Conservation (phyloP, 2,888 invertebrate species). For the Meloe dianella region DNA sequence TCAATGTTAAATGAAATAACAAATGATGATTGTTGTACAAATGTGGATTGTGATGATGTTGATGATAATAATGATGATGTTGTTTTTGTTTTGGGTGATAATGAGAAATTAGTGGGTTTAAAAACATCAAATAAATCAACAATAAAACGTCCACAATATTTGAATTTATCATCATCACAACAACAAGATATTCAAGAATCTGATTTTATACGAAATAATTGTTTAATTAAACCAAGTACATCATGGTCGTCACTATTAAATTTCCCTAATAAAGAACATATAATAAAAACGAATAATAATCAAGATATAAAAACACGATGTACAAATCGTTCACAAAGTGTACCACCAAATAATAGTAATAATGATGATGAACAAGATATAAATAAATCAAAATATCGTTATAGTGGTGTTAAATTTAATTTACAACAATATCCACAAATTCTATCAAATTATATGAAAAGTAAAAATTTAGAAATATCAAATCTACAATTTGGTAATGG, state of each 20-base stretch:
- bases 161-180: background rate
- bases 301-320: constrained; percentile 18
- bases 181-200: too few relatives aligned
- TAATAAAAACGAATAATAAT: constrained; percentile 17
- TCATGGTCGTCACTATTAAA: constrained; percentile 41
- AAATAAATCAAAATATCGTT: constrained; percentile 60
- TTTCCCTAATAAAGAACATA: constrained; percentile 4
- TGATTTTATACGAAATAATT: too few relatives aligned
- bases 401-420: constrained; percentile 76
- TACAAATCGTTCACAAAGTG: constrained; percentile 49
- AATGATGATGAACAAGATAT: constrained; percentile 23
- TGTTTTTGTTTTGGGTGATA: constrained; percentile 74
- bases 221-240: constrained; percentile 46
- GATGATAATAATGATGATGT: constrained; percentile 59
- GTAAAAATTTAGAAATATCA: constrained; percentile 71
- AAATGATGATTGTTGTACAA: background rate
- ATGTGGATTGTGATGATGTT: background rate
- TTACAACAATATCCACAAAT: constrained; percentile 77
- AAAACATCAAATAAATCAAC: constrained; percentile 18
- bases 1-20: background rate
- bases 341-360: constrained; percentile 48
- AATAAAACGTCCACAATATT: background rate
- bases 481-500: constrained; percentile 65
- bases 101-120: constrained; percentile 71
- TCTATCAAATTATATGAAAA: constrained; percentile 77